Conservation (phyloP, 2,888 invertebrate species). For the Diachrysia chrysitis region DNA sequence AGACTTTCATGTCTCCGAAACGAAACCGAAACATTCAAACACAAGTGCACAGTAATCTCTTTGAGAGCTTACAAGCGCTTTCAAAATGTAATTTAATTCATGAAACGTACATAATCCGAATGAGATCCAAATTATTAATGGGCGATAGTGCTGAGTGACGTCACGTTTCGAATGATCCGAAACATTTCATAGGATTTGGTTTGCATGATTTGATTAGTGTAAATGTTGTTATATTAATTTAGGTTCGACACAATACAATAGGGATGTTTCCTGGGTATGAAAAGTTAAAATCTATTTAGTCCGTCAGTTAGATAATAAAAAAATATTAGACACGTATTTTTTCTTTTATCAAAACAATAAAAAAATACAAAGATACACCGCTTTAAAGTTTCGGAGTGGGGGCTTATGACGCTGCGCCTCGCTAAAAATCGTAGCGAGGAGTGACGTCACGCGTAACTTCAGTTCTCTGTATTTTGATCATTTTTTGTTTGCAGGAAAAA, state of each 20-base stretch:
- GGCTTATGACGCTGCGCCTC: too few relatives aligned
- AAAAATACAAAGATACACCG: too few relatives aligned
- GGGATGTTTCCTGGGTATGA: too few relatives aligned
- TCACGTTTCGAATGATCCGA: slow-evolving; percentile 16
- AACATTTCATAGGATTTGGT: slow-evolving; percentile 28
- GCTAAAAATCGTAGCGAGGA: too few relatives aligned
- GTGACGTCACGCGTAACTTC: too few relatives aligned
- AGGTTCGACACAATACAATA: not conserved
- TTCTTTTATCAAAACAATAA: too few relatives aligned
- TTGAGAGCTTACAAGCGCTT: slow-evolving; percentile 60
- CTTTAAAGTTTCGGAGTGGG: too few relatives aligned
- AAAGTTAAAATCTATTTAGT: too few relatives aligned
- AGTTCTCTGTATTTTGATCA: too few relatives aligned
- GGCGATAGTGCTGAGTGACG: slow-evolving; percentile 36
- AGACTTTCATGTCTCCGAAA: slow-evolving; percentile 18
- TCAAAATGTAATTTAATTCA: slow-evolving; percentile 67
- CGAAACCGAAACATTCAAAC: slow-evolving; percentile 28
- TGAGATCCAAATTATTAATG: slow-evolving; percentile 67
- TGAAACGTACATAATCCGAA: slow-evolving; percentile 65
- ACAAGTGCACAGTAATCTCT: slow-evolving; percentile 57
- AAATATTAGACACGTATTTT: too few relatives aligned
- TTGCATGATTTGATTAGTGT: slow-evolving; percentile 29
- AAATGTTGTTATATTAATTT: slow-evolving; percentile 9
- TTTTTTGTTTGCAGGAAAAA: too few relatives aligned
- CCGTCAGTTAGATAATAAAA: too few relatives aligned